These are phyloP conservation scores for Odontophorus gujanensis DNA, from an alignment of 2,113 vertebrate species.

Conservation along the genomic window DNA sequence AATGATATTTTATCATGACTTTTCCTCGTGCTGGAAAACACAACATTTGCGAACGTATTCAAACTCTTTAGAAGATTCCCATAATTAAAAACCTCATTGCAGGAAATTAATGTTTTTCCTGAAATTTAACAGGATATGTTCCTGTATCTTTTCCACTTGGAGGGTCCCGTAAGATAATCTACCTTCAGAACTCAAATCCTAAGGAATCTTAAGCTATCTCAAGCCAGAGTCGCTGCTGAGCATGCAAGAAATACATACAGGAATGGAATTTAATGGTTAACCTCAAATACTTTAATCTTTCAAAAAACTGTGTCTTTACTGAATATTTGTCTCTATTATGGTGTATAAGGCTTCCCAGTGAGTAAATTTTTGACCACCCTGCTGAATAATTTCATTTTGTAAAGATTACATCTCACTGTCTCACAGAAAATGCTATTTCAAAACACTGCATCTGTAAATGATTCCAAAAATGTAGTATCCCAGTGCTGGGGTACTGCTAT, in stretches of 20 bases:
- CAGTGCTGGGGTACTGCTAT: background rate
- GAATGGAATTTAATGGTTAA: background rate
- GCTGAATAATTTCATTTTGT: background rate
- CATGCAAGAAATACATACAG: background rate
- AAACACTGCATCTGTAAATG: background rate
- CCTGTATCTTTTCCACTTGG: background rate
- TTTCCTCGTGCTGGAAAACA: background rate
- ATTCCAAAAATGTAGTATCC: slow-evolving; percentile 11
- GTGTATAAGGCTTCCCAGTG: background rate
- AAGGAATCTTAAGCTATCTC: background rate
- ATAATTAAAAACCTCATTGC: background rate
- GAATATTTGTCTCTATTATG: background rate
- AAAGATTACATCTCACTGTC: background rate
- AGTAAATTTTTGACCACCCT: background rate
- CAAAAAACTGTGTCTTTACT: background rate
- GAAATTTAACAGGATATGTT: background rate
- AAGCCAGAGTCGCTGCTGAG: background rate
- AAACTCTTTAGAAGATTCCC: background rate
- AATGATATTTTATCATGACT: background rate
- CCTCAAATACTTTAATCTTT: background rate
- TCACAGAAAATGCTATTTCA: background rate
- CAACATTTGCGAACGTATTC: background rate
- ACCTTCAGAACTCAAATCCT: background rate
- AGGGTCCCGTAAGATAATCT: background rate
- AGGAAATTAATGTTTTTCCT: background rate